A percentile compares a stretch with the other conserved stretches of the same genome.
Evolutionary conservation across 2,888 invertebrate species (phyloP).

Genomic region (Ormyrus nitidulus): DNA sequence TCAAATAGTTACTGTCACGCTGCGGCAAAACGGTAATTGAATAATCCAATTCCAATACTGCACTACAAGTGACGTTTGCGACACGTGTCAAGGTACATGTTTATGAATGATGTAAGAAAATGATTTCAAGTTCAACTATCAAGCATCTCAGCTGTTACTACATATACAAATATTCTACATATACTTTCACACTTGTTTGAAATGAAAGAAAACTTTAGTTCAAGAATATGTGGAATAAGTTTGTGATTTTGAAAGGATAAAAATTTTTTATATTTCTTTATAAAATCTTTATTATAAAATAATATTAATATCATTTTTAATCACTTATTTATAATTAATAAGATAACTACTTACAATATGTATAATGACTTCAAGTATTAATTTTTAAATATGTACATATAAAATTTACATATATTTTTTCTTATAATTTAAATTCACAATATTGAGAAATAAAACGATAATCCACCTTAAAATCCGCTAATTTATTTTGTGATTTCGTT

Average conservation of each 20-base stretch:
- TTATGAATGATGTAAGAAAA: constrained; percentile 13
- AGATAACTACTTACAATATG: constrained; percentile 26
- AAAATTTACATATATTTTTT: constrained; percentile 38
- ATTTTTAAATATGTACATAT: constrained; percentile 30
- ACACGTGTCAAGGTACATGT: not conserved
- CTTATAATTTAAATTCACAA: constrained; percentile 21
- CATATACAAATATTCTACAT: too few species aligned
- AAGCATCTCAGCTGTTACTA: not conserved
- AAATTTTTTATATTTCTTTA: constrained; percentile 14
- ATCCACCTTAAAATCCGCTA: not conserved
- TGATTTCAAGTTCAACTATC: constrained; percentile 34
- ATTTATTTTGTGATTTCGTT: constrained; percentile 9
- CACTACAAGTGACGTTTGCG: not conserved
- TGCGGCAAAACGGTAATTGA: constrained; percentile 12
- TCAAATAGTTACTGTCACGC: not conserved
- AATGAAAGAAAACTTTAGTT: too few species aligned
- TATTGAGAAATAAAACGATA: constrained; percentile 11
- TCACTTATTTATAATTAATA: constrained; percentile 15
- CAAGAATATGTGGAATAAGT: too few species aligned
- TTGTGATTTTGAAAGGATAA: not conserved
- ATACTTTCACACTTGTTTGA: too few species aligned
- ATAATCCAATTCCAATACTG: constrained; percentile 24
- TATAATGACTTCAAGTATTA: constrained; percentile 45
- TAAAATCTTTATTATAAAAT: constrained; percentile 51
- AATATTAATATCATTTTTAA: constrained; percentile 26